Conservation (phyloP, 2,888 invertebrate genomes). For the Tetragonisca angustula region DNA sequence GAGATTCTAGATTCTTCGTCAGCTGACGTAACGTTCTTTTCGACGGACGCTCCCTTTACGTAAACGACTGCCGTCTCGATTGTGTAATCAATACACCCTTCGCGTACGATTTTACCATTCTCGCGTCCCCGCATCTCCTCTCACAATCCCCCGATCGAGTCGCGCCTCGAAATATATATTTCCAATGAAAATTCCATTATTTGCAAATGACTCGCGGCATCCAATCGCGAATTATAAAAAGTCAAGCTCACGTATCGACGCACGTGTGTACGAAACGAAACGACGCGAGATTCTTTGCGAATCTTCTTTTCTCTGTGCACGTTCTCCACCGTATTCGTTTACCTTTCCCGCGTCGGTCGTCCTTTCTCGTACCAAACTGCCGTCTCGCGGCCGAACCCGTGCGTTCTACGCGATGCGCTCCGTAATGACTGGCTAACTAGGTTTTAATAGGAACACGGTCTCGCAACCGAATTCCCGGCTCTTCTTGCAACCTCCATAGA, state of each 20-base stretch:
- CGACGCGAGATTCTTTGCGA: neutral
- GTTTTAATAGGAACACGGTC: constrained; percentile 76
- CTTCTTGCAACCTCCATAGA: constrained; percentile 37
- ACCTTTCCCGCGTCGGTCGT: constrained; percentile 57
- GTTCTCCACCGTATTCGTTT: constrained; percentile 24
- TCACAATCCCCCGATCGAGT: neutral
- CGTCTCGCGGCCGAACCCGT: constrained; percentile 41
- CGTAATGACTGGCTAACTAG: constrained; percentile 76
- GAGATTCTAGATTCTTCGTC: constrained; percentile 2
- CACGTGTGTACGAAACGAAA: neutral
- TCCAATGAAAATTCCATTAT: neutral
- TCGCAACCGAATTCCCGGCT: constrained; percentile 66
- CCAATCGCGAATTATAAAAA: neutral
- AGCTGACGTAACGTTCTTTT: constrained; percentile 42
- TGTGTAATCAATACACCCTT: constrained; percentile 60
- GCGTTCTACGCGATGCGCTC: constrained; percentile 57
- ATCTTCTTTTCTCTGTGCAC: constrained; percentile 2
- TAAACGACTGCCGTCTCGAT: constrained; percentile 39
- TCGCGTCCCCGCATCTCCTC: too few relatives aligned
- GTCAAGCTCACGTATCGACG: neutral
- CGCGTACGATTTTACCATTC: neutral
- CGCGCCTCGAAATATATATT: neutral
- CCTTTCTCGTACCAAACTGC: constrained; percentile 54
- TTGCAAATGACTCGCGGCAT: neutral
- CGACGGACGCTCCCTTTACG: constrained; percentile 41